Conservation (phyloP, 2,797 vertebrate genomes). For the Brachyrhaphis roseni region DNA sequence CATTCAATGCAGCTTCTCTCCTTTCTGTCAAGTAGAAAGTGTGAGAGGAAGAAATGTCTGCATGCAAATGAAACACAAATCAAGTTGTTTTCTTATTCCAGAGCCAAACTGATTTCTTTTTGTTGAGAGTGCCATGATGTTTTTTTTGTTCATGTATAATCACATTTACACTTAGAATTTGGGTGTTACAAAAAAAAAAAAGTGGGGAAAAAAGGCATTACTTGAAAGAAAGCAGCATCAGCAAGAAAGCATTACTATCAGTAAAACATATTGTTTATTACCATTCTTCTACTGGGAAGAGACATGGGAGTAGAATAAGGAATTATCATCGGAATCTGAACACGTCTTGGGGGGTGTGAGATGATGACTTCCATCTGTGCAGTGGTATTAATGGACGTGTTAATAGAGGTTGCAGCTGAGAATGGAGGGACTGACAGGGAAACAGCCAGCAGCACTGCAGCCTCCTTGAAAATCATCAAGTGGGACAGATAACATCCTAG, state of each 20-base stretch:
- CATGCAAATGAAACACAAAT: constrained; percentile 74
- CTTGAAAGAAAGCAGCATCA: neutral
- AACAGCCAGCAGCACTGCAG: constrained; percentile 49
- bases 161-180: constrained; percentile 32
- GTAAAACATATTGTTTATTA: constrained; percentile 50
- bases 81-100: constrained; percentile 47
- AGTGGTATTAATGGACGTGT: constrained; percentile 66
- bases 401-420: constrained; percentile 61
- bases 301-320: constrained; percentile 42
- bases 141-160: constrained; percentile 7
- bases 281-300: constrained; percentile 19
- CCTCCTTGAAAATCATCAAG: constrained; percentile 27
- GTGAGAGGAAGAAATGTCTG: constrained; percentile 66
- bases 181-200: constrained; percentile 13
- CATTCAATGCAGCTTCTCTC: constrained; percentile 64
- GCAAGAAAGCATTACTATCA: constrained; percentile 35
- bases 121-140: constrained; percentile 26
- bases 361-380: constrained; percentile 68
- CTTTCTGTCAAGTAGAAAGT: constrained; percentile 79
- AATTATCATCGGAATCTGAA: constrained; percentile 61
- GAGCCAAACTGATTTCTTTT: constrained; percentile 23
- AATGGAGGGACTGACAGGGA: constrained; percentile 36
- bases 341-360: constrained; percentile 47
- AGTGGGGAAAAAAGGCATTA: neutral
- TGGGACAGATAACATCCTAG: neutral